Evolutionary conservation across 2,888 invertebrate genomes (phyloP), one percentile per base, ranked within the genome.

Genomic region (Metalampra italica): DNA sequence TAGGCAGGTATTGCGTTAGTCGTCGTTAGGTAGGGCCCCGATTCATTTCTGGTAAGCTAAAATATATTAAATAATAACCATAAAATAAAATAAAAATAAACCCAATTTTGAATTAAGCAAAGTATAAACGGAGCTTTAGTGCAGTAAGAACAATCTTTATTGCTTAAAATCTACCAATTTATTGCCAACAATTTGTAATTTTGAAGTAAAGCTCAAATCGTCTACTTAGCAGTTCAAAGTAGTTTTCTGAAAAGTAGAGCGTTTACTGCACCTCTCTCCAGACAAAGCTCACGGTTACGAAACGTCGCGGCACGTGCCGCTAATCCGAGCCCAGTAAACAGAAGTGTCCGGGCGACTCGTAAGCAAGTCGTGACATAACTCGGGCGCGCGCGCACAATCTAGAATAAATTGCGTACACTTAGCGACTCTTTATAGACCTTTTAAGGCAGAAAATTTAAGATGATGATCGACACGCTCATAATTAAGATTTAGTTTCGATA

Each of bases 401-500:
- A 70, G 79, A 71, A 82, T 81, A 82, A 82, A 85, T 82, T 86
- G 82, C 86, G 84, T 87, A 84, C 80, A 82, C 80, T 82, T 79
- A 83, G 82, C 71, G 79, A 82, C 87, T 85, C 84, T 87, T 86
- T 86, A 83, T 79, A 84, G 80, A 86, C 88, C 87, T 82, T 88
- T 85, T 87, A 87, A 81, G 88, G 87, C 70, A 83, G 78, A 84
- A 81, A 86, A 79, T 87, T 86, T 82, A 72, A 88, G 89, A 88
- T 88, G 85, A 85, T 86, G 83, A 88, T 88, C 86, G 71, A 79
- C 89, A 88, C 87, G 89, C 75, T 86, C 78, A 85, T 86, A 89
- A 89, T 89, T 88, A 89, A 89, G 89, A 89, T 89, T 66, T 56
- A 64, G 49, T 49, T 30, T 56, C 57, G 89, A 89, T 89, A 82